phyloP scores from a whole-genome alignment of 1,140 invertebrate genomes.

The Panagrolaimus sp. region DNA sequence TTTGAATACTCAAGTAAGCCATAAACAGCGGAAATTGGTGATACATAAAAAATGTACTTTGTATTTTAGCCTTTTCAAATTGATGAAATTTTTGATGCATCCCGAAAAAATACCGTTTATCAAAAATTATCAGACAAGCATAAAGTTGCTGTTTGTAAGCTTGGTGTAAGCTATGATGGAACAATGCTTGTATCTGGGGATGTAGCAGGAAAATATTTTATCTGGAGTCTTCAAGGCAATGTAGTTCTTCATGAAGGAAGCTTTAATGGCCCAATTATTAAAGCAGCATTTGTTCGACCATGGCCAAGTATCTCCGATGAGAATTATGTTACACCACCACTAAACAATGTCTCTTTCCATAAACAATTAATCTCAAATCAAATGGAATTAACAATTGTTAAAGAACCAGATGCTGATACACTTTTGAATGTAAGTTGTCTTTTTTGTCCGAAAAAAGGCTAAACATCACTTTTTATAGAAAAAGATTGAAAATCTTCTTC shows the following conservation, averaged over 20 bases:
- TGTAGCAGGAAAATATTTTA: neutral
- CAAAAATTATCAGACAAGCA: neutral
- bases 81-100: neutral
- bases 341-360: neutral
- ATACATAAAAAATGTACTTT: too few relatives aligned
- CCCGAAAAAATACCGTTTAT: neutral
- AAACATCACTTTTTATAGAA: neutral
- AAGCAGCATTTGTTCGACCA: neutral
- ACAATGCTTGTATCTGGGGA: neutral
- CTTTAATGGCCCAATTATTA: neutral
- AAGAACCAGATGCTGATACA: neutral
- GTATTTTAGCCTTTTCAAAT: too few relatives aligned
- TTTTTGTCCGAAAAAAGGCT: too few relatives aligned
- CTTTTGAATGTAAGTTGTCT: neutral
- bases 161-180: neutral
- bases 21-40: too few relatives aligned
- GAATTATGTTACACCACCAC: neutral
- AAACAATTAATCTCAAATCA: neutral
- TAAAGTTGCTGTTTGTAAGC: neutral
- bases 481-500: constrained; percentile 3
- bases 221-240: neutral
- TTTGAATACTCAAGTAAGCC: neutral
- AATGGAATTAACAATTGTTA: neutral
- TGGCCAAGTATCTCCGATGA: neutral
- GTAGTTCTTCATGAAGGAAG: neutral